phyloP scores from a whole-genome alignment of 2,888 invertebrate species.

The Microdon myrmicae region DNA sequence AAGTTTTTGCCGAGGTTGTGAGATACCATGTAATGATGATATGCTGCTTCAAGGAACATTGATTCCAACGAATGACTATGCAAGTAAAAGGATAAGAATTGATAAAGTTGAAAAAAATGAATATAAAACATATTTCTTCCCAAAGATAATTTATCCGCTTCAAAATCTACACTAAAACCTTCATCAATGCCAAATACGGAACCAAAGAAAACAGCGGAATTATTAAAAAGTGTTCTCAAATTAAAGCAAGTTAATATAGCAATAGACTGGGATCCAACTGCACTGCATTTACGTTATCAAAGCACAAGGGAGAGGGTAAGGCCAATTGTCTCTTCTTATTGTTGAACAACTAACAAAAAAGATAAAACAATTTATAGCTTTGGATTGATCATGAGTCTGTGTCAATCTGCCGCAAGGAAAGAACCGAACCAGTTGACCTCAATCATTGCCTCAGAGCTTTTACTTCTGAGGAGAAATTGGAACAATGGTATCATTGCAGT shows the following conservation, averaged over 20 bases:
- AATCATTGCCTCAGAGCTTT: slow-evolving; percentile 88
- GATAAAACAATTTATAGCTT: slow-evolving; percentile 68
- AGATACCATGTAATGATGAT: slow-evolving; percentile 76
- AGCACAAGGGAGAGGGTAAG: slow-evolving; percentile 77
- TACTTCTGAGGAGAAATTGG: slow-evolving; percentile 86
- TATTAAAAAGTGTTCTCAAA: slow-evolving; percentile 44
- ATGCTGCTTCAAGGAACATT: slow-evolving; percentile 66
- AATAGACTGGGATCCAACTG: slow-evolving; percentile 95
- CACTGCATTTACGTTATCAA: slow-evolving; percentile 89
- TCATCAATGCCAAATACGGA: slow-evolving; percentile 63
- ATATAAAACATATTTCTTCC: neutral
- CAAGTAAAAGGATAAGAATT: slow-evolving; percentile 55
- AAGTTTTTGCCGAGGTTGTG: slow-evolving; percentile 86
- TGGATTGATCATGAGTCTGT: slow-evolving; percentile 82
- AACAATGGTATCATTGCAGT: slow-evolving; percentile 87
- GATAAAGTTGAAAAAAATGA: neutral
- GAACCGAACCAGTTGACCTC: slow-evolving; percentile 85
- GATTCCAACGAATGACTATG: slow-evolving; percentile 56
- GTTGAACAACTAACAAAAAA: neutral
- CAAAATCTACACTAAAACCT: slow-evolving; percentile 60
- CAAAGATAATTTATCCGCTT: slow-evolving; percentile 59
- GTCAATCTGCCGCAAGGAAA: slow-evolving; percentile 74
- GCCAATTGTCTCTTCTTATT: too few species aligned
- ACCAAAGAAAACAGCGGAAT: slow-evolving; percentile 56
- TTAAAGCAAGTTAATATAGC: slow-evolving; percentile 72